Percentiles rank a stretch among this genome's conserved stretches.
Conservation (phyloP, 2,113 vertebrate species). For the Egretta garzetta region DNA sequence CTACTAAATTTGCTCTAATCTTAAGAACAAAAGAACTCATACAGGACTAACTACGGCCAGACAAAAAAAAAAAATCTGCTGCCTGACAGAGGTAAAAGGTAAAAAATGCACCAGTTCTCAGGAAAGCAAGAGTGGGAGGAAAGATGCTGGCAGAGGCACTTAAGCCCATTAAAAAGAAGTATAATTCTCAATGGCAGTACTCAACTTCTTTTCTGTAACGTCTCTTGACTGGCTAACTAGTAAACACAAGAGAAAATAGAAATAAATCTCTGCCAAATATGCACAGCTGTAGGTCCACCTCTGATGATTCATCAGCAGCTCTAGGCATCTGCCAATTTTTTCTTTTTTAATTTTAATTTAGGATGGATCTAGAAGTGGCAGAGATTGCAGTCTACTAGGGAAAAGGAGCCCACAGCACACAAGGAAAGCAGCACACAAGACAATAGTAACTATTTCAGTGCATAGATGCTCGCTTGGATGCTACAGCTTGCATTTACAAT, state of each 20-base stretch:
- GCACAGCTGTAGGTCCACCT: conserved; percentile 57
- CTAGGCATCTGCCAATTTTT: conserved; percentile 37
- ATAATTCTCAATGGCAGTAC: background rate
- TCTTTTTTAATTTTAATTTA: conserved; percentile 51
- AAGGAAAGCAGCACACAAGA: conserved; percentile 13
- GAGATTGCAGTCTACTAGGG: background rate
- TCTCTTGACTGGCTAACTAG: conserved; percentile 32
- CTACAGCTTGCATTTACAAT: conserved; percentile 48
- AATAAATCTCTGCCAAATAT: conserved; percentile 28
- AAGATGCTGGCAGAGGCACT: background rate
- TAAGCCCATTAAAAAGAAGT: background rate
- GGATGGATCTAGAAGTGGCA: conserved; percentile 22
- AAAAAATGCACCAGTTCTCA: background rate
- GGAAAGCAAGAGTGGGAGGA: background rate
- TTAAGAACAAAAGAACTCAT: background rate
- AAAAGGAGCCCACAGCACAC: conserved; percentile 1
- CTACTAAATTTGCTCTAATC: background rate
- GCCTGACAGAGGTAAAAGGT: background rate
- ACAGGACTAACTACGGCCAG: background rate
- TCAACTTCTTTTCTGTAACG: background rate
- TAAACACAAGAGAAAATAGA: conserved; percentile 33
- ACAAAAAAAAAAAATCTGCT: background rate
- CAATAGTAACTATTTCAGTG: conserved; percentile 54
- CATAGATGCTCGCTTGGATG: conserved; percentile 13
- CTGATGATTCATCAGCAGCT: conserved; percentile 33